Conservation (phyloP, 2,113 vertebrate species). For the Dipodomys spectabilis region DNA sequence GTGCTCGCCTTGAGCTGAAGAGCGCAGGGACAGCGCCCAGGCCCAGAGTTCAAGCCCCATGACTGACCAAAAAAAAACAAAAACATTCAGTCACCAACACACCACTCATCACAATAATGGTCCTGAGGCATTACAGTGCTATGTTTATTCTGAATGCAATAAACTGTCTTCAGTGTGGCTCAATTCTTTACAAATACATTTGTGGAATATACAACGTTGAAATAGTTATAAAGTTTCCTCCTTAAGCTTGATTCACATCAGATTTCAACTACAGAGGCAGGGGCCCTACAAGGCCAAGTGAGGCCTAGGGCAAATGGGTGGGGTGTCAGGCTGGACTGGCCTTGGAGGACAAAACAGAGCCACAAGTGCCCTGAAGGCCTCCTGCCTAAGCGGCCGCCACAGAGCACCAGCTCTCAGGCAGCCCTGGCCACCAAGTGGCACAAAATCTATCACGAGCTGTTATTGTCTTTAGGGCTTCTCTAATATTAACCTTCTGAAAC, state of each 20-base stretch:
- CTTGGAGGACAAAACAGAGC: too few species aligned
- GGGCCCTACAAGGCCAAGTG: background rate
- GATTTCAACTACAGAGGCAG: constrained; percentile 55
- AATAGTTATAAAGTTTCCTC: constrained; percentile 50
- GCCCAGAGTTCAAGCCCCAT: too few species aligned
- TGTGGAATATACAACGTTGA: constrained; percentile 35
- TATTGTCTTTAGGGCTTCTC: constrained; percentile 17
- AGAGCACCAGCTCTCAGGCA: background rate
- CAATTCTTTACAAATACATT: constrained; percentile 64
- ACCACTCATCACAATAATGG: constrained; percentile 28
- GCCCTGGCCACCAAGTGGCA: background rate
- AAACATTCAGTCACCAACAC: background rate
- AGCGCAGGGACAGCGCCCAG: too few species aligned
- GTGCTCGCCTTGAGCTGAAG: too few species aligned
- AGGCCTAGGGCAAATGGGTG: background rate
- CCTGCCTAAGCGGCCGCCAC: background rate
- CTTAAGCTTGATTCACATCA: constrained; percentile 27
- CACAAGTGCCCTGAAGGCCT: background rate
- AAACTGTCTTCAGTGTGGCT: constrained; percentile 36
- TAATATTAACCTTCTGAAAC: constrained; percentile 42
- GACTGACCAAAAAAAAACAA: too few species aligned
- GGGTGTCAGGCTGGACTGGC: too few species aligned
- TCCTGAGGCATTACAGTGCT: constrained; percentile 26
- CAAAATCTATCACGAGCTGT: constrained; percentile 53
- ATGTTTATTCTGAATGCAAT: constrained; percentile 69